Evolutionary conservation across 2,888 invertebrate species (phyloP), one percentile per base, ranked within the genome.

Genomic region (Tribolium freemani): DNA sequence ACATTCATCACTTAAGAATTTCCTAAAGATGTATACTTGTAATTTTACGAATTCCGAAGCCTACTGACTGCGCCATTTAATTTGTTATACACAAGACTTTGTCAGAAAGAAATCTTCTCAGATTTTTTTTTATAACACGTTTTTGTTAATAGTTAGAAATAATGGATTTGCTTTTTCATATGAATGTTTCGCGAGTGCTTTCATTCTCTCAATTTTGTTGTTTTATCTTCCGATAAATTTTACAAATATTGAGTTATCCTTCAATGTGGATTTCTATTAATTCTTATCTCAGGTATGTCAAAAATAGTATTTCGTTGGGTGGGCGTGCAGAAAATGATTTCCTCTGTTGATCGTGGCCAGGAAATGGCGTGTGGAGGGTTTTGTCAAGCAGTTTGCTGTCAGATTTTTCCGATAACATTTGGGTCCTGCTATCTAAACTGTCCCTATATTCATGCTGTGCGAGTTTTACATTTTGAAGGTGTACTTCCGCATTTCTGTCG

Each of bases 381-480:
- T 63, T 63, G 60, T 60, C 51, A 30, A 38, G 44, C 51, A 50
- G 63, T 63, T 63, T 63, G 50, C 30, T 51, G 63, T 63, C 63
- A 63, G 51, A 51, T 51, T 53, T 44, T 51, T 46, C n/a, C 51
- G 51, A 51, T 51, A 51, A 53, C 31, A 11, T 63, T 48, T 16
- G 30, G 13, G 51, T 10, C 16, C 26, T 38, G 10, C 51, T 31
- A 38, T 53, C 63, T 21, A 64, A 64, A 53, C 64, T 53, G 50
- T 48, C 63, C 31, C 63, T 11, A 63, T 46, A 63, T 63, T 63
- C 63, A 63, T 63, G 63, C 50, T 16, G 63, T 51, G 63, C 10
- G 20, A 31, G 38, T 63, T 63, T 63, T 51, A 53, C 50, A 60
- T 48, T 48, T 31, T 8, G 26, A 57, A 50, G 38, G 16, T 63